Percentiles rank a stretch among this genome's conserved stretches.
phyloP scores from a whole-genome alignment of 2,113 vertebrate species.

The Symphodus melops region DNA sequence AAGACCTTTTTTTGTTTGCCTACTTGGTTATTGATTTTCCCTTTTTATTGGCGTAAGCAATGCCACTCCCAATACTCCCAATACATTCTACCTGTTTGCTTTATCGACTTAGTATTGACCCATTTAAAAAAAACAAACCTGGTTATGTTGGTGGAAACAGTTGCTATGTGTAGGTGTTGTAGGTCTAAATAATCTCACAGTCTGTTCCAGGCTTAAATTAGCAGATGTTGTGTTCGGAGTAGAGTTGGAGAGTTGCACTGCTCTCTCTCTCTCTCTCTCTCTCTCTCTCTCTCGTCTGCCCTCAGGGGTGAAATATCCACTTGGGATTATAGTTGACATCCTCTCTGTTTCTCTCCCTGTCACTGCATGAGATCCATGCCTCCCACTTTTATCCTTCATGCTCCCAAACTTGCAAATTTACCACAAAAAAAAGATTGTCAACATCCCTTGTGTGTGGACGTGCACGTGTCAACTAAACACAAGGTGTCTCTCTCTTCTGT shows the following conservation, averaged over 20 bases:
- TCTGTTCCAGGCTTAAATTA: conserved; percentile 25
- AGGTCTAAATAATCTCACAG: conserved; percentile 33
- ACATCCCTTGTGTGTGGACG: conserved; percentile 30
- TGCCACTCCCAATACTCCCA: conserved; percentile 2
- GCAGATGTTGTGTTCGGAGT: conserved; percentile 37
- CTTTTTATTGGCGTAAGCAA: background rate
- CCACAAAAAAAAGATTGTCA: conserved; percentile 16
- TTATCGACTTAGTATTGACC: background rate
- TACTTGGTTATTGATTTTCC: background rate
- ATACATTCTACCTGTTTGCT: background rate
- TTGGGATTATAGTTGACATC: conserved; percentile 67
- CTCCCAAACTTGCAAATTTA: conserved; percentile 38
- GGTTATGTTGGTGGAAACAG: conserved; percentile 5
- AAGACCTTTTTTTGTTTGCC: background rate
- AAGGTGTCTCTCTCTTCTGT: conserved; percentile 28
- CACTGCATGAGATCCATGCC: conserved; percentile 40
- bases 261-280: background rate
- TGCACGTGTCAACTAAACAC: conserved; percentile 10
- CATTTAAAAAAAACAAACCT: background rate
- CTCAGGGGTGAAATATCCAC: conserved; percentile 59
- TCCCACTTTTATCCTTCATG: conserved; percentile 53
- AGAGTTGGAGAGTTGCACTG: conserved; percentile 15
- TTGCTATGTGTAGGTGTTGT: conserved; percentile 26
- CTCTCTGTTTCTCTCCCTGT: conserved; percentile 37
- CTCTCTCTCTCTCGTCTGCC: conserved; percentile 50